Evolutionary conservation across 1,140 invertebrate species (phyloP).

Genomic region (Pantala flavescens): DNA sequence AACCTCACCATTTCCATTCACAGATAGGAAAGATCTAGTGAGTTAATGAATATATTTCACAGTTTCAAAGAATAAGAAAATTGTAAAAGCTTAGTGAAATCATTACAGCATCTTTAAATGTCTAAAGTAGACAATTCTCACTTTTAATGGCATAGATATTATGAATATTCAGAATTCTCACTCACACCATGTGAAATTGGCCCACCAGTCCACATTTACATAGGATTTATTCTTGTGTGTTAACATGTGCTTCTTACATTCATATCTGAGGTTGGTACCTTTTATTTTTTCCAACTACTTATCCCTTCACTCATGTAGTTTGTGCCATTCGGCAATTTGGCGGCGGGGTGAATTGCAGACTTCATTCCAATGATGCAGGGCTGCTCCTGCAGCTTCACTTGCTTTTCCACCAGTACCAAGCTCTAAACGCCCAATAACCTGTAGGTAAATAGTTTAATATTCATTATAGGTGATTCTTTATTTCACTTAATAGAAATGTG

Average conservation of each 20-base stretch:
- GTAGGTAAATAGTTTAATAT: slow-evolving; percentile 19
- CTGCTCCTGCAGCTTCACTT: slow-evolving; percentile 60
- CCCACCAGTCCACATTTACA: not conserved
- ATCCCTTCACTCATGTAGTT: slow-evolving; percentile 70
- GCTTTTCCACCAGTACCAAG: slow-evolving; percentile 51
- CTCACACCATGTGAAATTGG: not conserved
- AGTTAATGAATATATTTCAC: not conserved
- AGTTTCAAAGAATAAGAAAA: not conserved
- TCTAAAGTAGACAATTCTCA: not conserved
- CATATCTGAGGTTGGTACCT: not conserved
- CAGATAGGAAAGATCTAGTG: not conserved
- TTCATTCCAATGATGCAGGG: slow-evolving; percentile 91
- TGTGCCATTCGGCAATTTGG: slow-evolving; percentile 98
- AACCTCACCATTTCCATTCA: not conserved
- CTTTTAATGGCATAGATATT: not conserved
- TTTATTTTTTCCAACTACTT: not conserved
- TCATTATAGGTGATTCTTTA: not conserved
- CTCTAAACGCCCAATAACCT: slow-evolving; percentile 90
- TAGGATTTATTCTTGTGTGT: slow-evolving; percentile 6
- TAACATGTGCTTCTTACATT: slow-evolving; percentile 2
- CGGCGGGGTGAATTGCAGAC: slow-evolving; percentile 90
- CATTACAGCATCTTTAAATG: not conserved
- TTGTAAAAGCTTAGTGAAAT: not conserved
- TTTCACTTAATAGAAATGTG: not conserved
- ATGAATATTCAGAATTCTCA: not conserved